Conservation (phyloP, 2,113 vertebrate genomes). For the Poeciliopsis turrubarensis region DNA sequence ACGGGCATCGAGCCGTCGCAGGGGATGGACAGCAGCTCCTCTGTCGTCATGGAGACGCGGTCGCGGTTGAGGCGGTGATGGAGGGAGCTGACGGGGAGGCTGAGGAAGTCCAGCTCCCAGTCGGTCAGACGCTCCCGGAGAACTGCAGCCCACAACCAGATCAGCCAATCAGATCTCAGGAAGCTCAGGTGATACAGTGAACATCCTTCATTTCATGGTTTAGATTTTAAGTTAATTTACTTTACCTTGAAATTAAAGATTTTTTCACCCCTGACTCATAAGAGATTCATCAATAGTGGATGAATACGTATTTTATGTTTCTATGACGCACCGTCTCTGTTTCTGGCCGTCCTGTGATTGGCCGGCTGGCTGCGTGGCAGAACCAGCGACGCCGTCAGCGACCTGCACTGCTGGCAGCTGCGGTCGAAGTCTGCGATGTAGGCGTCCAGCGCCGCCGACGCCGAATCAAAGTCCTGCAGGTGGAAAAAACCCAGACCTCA, state of each 20-base stretch:
- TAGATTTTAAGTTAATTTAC: no score
- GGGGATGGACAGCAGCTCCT: conserved; percentile 86
- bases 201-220: no score
- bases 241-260: no score
- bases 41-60: conserved; percentile 85
- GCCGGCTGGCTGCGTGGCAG: background rate
- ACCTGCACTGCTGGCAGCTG: conserved; percentile 45
- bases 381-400: conserved; percentile 64
- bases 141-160: conserved; percentile 51
- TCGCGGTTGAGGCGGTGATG: conserved; percentile 72
- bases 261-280: no score
- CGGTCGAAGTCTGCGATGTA: conserved; percentile 89
- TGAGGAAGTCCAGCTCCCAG: conserved; percentile 73
- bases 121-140: conserved; percentile 74
- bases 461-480: conserved; percentile 81
- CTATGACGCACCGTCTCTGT: conserved; percentile 72
- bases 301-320: no score
- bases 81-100: conserved; percentile 65
- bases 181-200: background rate
- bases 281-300: no score
- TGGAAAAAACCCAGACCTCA: background rate
- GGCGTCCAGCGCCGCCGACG: conserved; percentile 87
- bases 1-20: conserved; percentile 83
- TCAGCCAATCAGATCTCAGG: background rate
- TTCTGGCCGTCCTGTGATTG: conserved; percentile 43